Evolutionary conservation across 2,113 vertebrate genomes (phyloP), one percentile per base, ranked within the genome.

Genomic region (Vulpes ferrilata): DNA sequence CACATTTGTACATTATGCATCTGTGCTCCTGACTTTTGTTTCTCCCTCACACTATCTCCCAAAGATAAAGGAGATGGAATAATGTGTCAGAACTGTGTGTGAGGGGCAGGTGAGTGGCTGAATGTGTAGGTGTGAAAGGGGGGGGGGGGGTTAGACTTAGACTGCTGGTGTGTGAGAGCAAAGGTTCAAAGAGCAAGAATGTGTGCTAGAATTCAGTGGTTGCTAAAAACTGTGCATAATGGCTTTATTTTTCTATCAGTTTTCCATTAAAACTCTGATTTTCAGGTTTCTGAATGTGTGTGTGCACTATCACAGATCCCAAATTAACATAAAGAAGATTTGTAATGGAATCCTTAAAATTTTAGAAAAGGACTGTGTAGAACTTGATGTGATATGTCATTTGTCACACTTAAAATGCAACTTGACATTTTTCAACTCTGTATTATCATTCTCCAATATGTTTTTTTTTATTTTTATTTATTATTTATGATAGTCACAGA

Each of bases 121-220:
- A 60, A 22, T 3, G 16, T 13, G 88, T 55, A 59, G 90, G 91
- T 93, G 93, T 84, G 93, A 84, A 20, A 0, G 23, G 2, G 43
- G 64, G 35, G 64, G 35, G 35, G 35, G 65, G 43, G 74, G 3
- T 5, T 73, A 93, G 67, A 51, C 32, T 97, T 12, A 96, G 94
- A 96, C 95, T 69, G 57, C 35, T 65, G 48, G 74, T 59, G 88
- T 86, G 93, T 80, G 95, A 93, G 93, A 98, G 83, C 85, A 97
- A 96, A 96, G 96, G 92, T 95, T 98, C 97, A 92, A 92, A 97
- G 92, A 96, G 90, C 82, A 94, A 76, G 62, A 15, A 7, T 23
- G 38, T 53, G 67, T 32, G 1, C 86, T 74, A 95, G n/a, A 93
- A 96, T 84, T 90, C 92, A 93, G 82, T 83, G 74, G n/a, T 80